phyloP scores from a whole-genome alignment of 2,888 invertebrate genomes.

The Lithophane semibrunnea region DNA sequence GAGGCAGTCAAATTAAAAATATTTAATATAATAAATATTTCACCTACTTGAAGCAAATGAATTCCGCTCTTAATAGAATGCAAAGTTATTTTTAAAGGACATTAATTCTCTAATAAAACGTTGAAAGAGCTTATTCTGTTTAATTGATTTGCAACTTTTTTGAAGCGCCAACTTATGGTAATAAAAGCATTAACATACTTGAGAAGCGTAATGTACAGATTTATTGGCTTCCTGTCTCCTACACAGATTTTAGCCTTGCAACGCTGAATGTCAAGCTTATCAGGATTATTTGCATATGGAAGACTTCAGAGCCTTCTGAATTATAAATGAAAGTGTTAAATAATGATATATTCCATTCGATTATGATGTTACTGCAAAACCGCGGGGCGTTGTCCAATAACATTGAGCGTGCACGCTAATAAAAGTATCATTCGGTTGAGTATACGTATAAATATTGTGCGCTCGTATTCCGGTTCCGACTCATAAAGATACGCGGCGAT shows the following conservation, averaged over 20 bases:
- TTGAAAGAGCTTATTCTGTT: slow-evolving; percentile 46
- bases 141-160: slow-evolving; percentile 68
- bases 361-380: slow-evolving; percentile 54
- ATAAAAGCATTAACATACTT: slow-evolving; percentile 74
- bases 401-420: slow-evolving; percentile 55
- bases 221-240: slow-evolving; percentile 74
- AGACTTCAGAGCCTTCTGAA: slow-evolving; percentile 48
- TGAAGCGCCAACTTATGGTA: slow-evolving; percentile 65
- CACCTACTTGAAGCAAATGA: slow-evolving; percentile 6
- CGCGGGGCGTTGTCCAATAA: slow-evolving; percentile 47
- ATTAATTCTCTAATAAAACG: slow-evolving; percentile 38
- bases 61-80: slow-evolving; percentile 27
- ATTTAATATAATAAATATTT: slow-evolving; percentile 5
- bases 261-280: slow-evolving; percentile 75
- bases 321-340: slow-evolving; percentile 47
- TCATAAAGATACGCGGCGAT: slow-evolving; percentile 44
- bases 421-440: slow-evolving; percentile 59
- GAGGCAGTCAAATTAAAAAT: not conserved
- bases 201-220: slow-evolving; percentile 65
- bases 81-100: slow-evolving; percentile 24
- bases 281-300: slow-evolving; percentile 68
- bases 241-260: slow-evolving; percentile 77
- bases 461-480: slow-evolving; percentile 39
- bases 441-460: slow-evolving; percentile 57
- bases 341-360: slow-evolving; percentile 45